Percentiles rank a stretch among this genome's conserved stretches.
Evolutionary conservation across 2,888 invertebrate genomes (phyloP).

Genomic region (Microplitis manilae): DNA sequence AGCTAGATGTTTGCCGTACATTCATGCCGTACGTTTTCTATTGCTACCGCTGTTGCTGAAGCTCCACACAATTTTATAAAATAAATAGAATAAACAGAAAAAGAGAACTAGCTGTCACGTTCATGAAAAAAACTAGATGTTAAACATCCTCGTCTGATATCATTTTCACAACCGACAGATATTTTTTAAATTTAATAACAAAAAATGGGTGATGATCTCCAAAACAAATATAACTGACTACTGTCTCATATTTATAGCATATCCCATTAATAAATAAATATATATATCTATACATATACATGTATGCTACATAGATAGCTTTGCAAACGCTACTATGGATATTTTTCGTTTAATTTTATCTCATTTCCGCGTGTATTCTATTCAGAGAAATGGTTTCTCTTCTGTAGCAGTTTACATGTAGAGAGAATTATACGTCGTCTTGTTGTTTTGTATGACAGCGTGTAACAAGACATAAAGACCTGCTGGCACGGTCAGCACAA

Average conservation of each 20-base stretch:
- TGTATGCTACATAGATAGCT: neutral
- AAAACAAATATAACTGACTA: slow-evolving; percentile 24
- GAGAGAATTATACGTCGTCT: neutral
- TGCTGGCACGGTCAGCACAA: neutral
- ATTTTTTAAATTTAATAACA: neutral
- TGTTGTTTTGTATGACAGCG: neutral
- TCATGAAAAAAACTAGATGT: neutral
- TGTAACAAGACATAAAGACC: neutral
- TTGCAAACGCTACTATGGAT: slow-evolving; percentile 16
- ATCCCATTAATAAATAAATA: neutral
- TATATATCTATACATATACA: neutral
- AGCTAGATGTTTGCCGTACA: too few species aligned
- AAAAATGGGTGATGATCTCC: neutral
- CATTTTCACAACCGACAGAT: neutral
- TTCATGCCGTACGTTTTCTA: too few species aligned
- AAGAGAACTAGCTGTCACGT: neutral
- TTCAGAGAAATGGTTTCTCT: neutral
- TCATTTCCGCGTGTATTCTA: neutral
- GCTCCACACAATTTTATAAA: neutral
- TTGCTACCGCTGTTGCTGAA: too few species aligned
- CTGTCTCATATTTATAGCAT: slow-evolving; percentile 9
- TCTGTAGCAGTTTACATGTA: neutral
- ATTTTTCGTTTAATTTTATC: slow-evolving; percentile 19
- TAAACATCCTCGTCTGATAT: neutral
- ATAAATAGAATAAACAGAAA: neutral